These are phyloP conservation scores for Labeo calbasu DNA, from an alignment of 2,797 vertebrate genomes.

Conservation along the genomic window DNA sequence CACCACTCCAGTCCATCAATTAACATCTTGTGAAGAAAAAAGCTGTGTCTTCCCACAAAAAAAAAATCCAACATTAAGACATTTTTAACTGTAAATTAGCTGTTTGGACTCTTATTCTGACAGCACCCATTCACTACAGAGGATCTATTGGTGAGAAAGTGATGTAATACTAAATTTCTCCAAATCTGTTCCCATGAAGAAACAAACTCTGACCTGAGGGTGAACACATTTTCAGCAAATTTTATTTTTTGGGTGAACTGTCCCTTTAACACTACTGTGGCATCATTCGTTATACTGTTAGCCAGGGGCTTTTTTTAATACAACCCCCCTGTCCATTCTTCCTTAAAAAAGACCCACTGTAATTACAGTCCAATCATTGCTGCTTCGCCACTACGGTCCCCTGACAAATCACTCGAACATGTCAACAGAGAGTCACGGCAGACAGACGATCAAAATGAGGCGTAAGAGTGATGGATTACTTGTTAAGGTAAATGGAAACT, in stretches of 20 bases:
- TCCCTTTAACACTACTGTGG: neutral
- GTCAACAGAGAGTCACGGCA: conserved; percentile 19
- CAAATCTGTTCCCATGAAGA: no score
- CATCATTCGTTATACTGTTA: neutral
- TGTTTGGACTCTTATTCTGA: no score
- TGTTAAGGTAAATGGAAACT: conserved; percentile 42
- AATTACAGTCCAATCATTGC: conserved; percentile 27
- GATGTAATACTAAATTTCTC: no score
- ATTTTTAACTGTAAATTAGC: neutral
- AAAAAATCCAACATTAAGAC: neutral
- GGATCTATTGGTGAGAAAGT: no score
- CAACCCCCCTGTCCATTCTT: neutral
- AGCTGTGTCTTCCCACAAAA: no score
- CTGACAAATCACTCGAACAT: conserved; percentile 33
- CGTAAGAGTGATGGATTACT: conserved; percentile 35
- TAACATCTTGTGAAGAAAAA: neutral
- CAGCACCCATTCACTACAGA: no score
- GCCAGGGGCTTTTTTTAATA: conserved; percentile 23
- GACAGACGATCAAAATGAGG: neutral
- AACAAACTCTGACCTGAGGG: no score
- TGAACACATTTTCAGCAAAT: neutral
- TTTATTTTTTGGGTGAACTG: neutral
- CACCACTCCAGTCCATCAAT: neutral
- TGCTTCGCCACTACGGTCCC: neutral
- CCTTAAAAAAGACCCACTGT: conserved; percentile 1